A percentile compares a stretch with the other conserved stretches of the same genome.
These are phyloP conservation scores for Pogonomyrmex californicus DNA, from an alignment of 1,140 invertebrate species.

Conservation along the genomic window DNA sequence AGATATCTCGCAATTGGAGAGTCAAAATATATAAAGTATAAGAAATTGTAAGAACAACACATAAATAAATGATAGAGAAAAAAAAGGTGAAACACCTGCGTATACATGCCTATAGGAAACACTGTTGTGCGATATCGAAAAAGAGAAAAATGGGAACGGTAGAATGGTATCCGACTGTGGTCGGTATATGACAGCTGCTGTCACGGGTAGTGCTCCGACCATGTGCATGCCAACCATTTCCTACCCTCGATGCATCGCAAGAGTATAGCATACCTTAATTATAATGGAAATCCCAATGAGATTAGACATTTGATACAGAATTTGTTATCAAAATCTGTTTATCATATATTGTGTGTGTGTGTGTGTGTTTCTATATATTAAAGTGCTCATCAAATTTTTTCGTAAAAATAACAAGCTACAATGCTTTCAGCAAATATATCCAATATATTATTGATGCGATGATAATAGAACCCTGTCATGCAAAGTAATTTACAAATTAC, in stretches of 20 bases:
- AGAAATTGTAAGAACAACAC: not conserved
- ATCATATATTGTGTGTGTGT: not conserved
- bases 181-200: conserved; percentile 77
- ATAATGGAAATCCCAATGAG: conserved; percentile 13
- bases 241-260: conserved; percentile 65
- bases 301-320: conserved; percentile 1
- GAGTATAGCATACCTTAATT: conserved; percentile 7
- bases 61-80: not conserved
- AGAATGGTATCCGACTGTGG: conserved; percentile 20
- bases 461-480: not conserved
- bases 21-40: not conserved
- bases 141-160: conserved; percentile 28
- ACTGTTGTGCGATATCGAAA: conserved; percentile 38
- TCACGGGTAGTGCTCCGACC: conserved; percentile 81
- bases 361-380: not conserved
- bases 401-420: not conserved
- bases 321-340: conserved; percentile 1
- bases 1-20: conserved; percentile 2
- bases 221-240: conserved; percentile 76
- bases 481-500: conserved; percentile 3
- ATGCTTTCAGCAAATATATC: too few species aligned
- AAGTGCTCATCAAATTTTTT: not conserved
- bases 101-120: conserved; percentile 32
- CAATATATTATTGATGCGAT: not conserved
- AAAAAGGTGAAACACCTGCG: conserved; percentile 49